Evolutionary conservation across 2,888 invertebrate genomes (phyloP).

Genomic region (Petrophora chlorosata): DNA sequence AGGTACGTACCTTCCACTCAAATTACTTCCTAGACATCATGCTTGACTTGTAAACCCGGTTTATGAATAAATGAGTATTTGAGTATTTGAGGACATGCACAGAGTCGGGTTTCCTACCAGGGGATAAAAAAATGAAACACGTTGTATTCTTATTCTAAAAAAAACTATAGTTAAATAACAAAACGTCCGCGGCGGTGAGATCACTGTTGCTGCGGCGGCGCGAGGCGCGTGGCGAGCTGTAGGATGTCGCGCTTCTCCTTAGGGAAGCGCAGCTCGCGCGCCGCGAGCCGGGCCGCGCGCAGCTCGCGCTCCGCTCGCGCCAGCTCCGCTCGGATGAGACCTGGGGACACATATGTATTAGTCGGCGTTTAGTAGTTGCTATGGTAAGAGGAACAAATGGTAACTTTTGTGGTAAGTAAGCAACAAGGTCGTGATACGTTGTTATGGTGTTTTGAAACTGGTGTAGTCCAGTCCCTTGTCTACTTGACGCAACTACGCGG

Average conservation of each 20-base stretch:
- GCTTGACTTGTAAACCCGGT: too few species aligned
- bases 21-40: too few species aligned
- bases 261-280: slow-evolving; percentile 95
- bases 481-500: too few species aligned
- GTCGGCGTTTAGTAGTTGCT: slow-evolving; percentile 49
- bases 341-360: slow-evolving; percentile 36
- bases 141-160: slow-evolving; percentile 62
- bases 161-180: slow-evolving; percentile 78
- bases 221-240: slow-evolving; percentile 94
- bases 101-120: too few species aligned
- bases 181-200: slow-evolving; percentile 64
- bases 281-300: slow-evolving; percentile 92
- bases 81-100: too few species aligned
- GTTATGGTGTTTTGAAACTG: too few species aligned
- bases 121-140: slow-evolving; percentile 57
- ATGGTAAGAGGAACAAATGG: too few species aligned
- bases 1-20: too few species aligned
- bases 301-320: slow-evolving; percentile 94
- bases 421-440: too few species aligned
- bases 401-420: too few species aligned
- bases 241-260: slow-evolving; percentile 98
- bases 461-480: too few species aligned
- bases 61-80: too few species aligned
- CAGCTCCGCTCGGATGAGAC: slow-evolving; percentile 91
- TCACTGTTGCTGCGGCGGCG: slow-evolving; percentile 71